Evolutionary conservation across 64 coral and sea anemone species (phyloP).

Genomic region (Stichodactyla mertensii): DNA sequence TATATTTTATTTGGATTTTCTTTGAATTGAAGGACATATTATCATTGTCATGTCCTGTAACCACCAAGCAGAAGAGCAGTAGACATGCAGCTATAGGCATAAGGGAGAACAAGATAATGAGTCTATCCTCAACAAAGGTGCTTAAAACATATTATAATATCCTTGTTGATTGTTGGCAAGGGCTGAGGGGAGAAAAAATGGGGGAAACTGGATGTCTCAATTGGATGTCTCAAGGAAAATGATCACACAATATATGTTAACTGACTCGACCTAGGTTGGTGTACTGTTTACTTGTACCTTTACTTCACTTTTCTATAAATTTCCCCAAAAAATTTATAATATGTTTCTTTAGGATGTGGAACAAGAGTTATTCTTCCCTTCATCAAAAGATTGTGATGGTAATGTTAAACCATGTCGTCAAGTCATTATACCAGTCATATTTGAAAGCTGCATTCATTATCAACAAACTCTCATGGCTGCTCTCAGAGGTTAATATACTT

Average conservation of each 20-base stretch:
- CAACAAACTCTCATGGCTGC: conserved; percentile 50
- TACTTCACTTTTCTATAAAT: background rate
- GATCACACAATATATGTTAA: no score
- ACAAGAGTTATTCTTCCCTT: conserved; percentile 47
- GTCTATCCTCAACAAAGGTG: background rate
- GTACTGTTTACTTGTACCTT: no score
- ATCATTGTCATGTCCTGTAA: background rate
- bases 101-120: background rate
- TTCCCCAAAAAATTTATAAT: background rate
- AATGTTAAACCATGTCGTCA: conserved; percentile 56
- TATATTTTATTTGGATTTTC: background rate
- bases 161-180: no score
- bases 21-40: background rate
- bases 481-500: conserved; percentile 32
- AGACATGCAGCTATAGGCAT: background rate
- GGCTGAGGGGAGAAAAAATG: no score
- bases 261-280: no score
- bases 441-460: conserved; percentile 40
- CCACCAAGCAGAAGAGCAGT: background rate
- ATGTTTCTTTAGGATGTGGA: conserved; percentile 11
- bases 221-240: no score
- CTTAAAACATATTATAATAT: background rate
- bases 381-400: conserved; percentile 40
- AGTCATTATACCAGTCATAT: conserved; percentile 45
- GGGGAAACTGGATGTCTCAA: no score